Conservation (phyloP, 2,888 invertebrate species). For the Pyrgus malvae region DNA sequence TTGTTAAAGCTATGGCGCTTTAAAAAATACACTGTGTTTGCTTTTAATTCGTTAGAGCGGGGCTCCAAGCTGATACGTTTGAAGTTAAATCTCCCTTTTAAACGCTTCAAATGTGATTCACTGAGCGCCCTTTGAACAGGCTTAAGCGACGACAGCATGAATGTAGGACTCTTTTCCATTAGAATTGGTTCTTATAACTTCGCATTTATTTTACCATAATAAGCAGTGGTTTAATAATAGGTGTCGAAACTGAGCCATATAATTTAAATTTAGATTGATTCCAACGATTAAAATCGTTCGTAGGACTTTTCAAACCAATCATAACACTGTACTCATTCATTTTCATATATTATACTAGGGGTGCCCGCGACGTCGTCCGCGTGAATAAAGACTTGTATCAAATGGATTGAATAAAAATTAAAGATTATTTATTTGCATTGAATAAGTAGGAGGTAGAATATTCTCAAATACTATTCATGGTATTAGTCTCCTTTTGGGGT, state of each 20-base stretch:
- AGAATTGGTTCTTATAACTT: background rate
- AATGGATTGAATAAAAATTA: too few relatives aligned
- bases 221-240: background rate
- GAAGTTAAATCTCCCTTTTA: conserved; percentile 78
- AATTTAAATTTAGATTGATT: background rate
- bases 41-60: conserved; percentile 66
- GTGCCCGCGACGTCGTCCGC: too few relatives aligned
- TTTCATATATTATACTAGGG: too few relatives aligned
- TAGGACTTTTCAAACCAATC: too few relatives aligned
- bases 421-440: too few relatives aligned
- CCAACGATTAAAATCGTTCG: too few relatives aligned
- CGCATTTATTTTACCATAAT: background rate
- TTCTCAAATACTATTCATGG: too few relatives aligned
- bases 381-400: too few relatives aligned
- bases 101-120: conserved; percentile 74
- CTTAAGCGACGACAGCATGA: conserved; percentile 42
- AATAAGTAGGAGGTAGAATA: too few relatives aligned
- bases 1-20: conserved; percentile 62
- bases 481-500: too few relatives aligned
- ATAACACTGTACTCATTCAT: too few relatives aligned
- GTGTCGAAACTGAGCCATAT: too few relatives aligned
- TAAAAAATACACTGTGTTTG: conserved; percentile 72
- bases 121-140: conserved; percentile 61
- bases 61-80: conserved; percentile 66
- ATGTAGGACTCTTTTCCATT: background rate